phyloP scores from a whole-genome alignment of 2,888 invertebrate species.

The Exephanes ischioxanthus region DNA sequence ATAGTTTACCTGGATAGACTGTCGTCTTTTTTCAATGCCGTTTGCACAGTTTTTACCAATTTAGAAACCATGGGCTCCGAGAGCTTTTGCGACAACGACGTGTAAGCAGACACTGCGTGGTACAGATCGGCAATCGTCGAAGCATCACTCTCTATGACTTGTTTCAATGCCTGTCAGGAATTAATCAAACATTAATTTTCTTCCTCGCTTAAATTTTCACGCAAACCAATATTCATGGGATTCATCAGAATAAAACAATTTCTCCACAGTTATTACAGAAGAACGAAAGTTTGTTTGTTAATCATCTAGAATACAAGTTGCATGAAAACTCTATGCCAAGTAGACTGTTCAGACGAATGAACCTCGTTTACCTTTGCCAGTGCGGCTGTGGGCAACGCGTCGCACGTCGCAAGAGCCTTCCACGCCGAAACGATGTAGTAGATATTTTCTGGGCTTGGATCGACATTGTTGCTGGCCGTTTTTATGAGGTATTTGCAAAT shows the following conservation, averaged over 20 bases:
- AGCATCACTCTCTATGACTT: constrained; percentile 89
- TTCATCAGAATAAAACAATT: constrained; percentile 16
- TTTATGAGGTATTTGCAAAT: constrained; percentile 85
- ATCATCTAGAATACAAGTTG: constrained; percentile 32
- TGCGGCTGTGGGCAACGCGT: constrained; percentile 86
- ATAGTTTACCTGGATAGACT: constrained; percentile 88
- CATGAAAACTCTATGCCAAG: neutral
- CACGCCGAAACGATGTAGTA: constrained; percentile 90
- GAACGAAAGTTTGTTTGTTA: constrained; percentile 38
- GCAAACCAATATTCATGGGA: neutral
- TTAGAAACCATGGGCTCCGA: constrained; percentile 88
- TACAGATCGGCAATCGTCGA: constrained; percentile 90
- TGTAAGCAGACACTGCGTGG: constrained; percentile 90
- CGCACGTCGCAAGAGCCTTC: constrained; percentile 87
- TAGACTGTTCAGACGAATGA: neutral
- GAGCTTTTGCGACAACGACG: constrained; percentile 89
- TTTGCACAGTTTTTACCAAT: constrained; percentile 90
- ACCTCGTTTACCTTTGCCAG: constrained; percentile 83
- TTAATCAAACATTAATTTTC: constrained; percentile 30
- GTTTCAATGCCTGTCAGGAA: constrained; percentile 83
- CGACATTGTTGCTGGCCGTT: constrained; percentile 79
- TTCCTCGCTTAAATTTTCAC: neutral
- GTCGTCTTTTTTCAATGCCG: constrained; percentile 94
- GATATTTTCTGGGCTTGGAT: constrained; percentile 84
- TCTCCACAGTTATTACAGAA: constrained; percentile 15